These are phyloP conservation scores for Hypselothyrea guttata DNA, from an alignment of 2,888 invertebrate genomes.

Conservation along the genomic window DNA sequence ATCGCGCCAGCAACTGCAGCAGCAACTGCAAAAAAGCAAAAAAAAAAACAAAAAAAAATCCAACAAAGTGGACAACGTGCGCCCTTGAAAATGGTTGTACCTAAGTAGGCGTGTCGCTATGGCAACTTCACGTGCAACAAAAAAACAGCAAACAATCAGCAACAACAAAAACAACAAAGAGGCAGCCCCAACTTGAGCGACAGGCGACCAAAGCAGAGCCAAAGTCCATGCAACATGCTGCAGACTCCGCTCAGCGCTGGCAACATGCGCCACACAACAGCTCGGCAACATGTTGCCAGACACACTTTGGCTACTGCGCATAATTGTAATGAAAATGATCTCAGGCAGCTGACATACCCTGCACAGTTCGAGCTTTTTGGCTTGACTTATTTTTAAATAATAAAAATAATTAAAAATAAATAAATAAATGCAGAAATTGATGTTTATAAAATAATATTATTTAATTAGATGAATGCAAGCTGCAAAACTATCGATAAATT, in stretches of 20 bases:
- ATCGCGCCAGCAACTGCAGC: slow-evolving; percentile 15
- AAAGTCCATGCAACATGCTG: slow-evolving; percentile 34
- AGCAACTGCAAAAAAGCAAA: slow-evolving; percentile 13
- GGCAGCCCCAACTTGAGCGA: slow-evolving; percentile 25
- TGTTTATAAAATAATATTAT: too few species aligned
- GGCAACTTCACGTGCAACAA: slow-evolving; percentile 47
- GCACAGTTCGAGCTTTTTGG: background rate
- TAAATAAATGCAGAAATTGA: too few species aligned
- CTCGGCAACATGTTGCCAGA: slow-evolving; percentile 31
- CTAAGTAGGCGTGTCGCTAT: slow-evolving; percentile 60
- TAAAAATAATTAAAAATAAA: too few species aligned
- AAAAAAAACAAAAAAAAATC: too few species aligned
- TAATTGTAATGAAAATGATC: slow-evolving; percentile 22
- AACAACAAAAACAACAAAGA: slow-evolving; percentile 29
- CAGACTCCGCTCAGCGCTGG: slow-evolving; percentile 13
- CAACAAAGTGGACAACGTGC: slow-evolving; percentile 24
- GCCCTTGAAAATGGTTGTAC: slow-evolving; percentile 56
- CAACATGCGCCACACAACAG: slow-evolving; percentile 17
- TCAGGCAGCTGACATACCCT: slow-evolving; percentile 24
- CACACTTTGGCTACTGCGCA: slow-evolving; percentile 30
- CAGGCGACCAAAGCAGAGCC: slow-evolving; percentile 11
- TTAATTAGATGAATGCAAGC: too few species aligned
- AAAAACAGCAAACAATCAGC: background rate
- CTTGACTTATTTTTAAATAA: background rate
- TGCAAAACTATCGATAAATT: too few species aligned